Percentiles rank a stretch among this genome's conserved stretches.
Evolutionary conservation across 2,113 vertebrate species (phyloP).

Genomic region (Hippolais icterina): DNA sequence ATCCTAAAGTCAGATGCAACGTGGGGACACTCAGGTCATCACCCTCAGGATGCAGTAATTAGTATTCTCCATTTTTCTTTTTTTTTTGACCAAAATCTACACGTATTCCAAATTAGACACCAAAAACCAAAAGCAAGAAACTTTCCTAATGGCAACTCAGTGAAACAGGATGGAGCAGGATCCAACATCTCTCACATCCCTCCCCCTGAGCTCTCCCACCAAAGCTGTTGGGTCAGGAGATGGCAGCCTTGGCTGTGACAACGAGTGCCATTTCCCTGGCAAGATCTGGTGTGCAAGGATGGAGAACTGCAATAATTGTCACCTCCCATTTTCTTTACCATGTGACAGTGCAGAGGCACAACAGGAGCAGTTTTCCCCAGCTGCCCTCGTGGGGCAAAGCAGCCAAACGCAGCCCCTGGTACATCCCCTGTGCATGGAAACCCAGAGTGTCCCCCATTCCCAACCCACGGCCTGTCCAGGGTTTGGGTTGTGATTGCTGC

Average conservation of each 20-base stretch:
- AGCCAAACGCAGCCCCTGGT: rapidly evolving
- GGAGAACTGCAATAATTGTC: neutral
- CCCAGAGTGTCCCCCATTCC: neutral
- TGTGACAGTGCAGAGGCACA: rapidly evolving
- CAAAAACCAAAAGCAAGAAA: neutral
- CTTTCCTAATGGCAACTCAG: neutral
- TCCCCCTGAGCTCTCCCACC: neutral
- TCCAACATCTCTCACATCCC: neutral
- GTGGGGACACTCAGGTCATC: neutral
- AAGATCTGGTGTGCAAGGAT: neutral
- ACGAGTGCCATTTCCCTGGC: neutral
- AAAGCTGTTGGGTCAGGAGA: neutral
- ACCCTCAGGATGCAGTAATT: neutral
- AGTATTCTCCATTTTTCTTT: neutral
- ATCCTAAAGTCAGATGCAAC: neutral
- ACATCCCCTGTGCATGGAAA: rapidly evolving
- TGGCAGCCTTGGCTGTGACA: neutral
- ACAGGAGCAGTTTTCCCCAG: neutral
- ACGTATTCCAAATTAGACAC: neutral
- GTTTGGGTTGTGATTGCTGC: neutral
- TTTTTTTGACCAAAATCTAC: neutral
- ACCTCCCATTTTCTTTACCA: neutral
- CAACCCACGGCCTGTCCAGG: neutral
- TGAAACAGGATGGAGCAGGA: neutral
- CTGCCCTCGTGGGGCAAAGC: neutral